phyloP scores from a whole-genome alignment of 2,888 invertebrate genomes.

The Chrysotoxum bicinctum region DNA sequence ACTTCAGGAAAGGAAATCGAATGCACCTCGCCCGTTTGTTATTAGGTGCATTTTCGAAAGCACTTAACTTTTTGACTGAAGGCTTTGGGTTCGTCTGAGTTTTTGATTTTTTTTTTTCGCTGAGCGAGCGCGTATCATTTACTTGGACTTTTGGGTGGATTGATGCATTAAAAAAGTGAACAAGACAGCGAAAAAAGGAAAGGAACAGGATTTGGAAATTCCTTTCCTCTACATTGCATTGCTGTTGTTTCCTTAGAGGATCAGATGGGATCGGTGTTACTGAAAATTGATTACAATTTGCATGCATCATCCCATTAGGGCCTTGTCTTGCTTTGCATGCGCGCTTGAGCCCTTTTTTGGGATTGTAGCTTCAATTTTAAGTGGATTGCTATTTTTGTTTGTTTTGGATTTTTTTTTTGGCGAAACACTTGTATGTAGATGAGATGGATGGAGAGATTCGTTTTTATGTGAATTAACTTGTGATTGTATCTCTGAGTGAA shows the following conservation, averaged over 20 bases:
- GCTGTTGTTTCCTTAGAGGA: not conserved
- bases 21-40: conserved; percentile 35
- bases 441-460: not conserved
- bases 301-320: conserved; percentile 64
- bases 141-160: conserved; percentile 38
- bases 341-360: conserved; percentile 32
- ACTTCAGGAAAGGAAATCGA: conserved; percentile 13
- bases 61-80: conserved; percentile 63
- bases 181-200: conserved; percentile 6
- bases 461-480: conserved; percentile 14
- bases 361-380: conserved; percentile 19
- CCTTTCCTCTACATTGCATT: not conserved
- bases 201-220: conserved; percentile 31
- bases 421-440: conserved; percentile 36
- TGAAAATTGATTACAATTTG: conserved; percentile 60
- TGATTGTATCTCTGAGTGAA: conserved; percentile 22
- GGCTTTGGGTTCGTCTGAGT: not conserved
- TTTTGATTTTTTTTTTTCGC: not conserved
- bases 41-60: conserved; percentile 55
- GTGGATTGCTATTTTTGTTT: conserved; percentile 26
- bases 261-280: conserved; percentile 11
- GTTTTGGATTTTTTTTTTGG: not conserved
- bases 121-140: conserved; percentile 2
- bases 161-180: conserved; percentile 47
- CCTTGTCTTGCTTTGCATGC: conserved; percentile 11